Evolutionary conservation across 2,888 invertebrate species (phyloP).

Genomic region (Phengaris alcon): DNA sequence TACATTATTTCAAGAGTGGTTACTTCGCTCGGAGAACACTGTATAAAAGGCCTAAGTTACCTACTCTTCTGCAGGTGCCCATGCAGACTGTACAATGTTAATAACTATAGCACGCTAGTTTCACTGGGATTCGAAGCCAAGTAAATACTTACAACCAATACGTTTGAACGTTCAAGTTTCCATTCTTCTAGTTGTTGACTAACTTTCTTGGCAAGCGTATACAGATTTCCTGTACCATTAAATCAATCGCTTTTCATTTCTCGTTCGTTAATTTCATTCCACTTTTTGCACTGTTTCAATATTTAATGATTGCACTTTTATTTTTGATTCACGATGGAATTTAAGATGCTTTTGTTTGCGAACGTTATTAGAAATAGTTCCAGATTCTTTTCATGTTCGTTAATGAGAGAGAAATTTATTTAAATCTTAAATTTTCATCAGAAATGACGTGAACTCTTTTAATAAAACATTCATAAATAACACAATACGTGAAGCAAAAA

Average conservation of each 20-base stretch:
- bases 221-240: conserved; percentile 27
- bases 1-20: no score
- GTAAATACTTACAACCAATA: conserved; percentile 24
- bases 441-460: no score
- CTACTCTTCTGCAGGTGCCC: neutral
- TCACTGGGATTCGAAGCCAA: conserved; percentile 7
- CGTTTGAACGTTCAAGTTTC: conserved; percentile 16
- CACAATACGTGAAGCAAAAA: no score
- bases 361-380: neutral
- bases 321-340: neutral
- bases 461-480: no score
- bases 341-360: neutral
- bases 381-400: no score
- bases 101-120: conserved; percentile 2
- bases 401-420: no score
- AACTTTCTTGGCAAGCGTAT: conserved; percentile 26
- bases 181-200: conserved; percentile 23
- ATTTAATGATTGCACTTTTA: conserved; percentile 29
- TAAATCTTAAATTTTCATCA: no score
- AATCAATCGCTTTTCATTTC: conserved; percentile 26
- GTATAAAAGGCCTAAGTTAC: no score
- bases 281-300: conserved; percentile 32
- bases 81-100: neutral
- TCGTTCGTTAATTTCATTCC: conserved; percentile 31
- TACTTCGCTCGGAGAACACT: no score